A percentile compares a stretch with the other conserved stretches of the same genome.
These are phyloP conservation scores for Rhabdomys pumilio DNA, from an alignment of 2,797 vertebrate species.

Conservation along the genomic window DNA sequence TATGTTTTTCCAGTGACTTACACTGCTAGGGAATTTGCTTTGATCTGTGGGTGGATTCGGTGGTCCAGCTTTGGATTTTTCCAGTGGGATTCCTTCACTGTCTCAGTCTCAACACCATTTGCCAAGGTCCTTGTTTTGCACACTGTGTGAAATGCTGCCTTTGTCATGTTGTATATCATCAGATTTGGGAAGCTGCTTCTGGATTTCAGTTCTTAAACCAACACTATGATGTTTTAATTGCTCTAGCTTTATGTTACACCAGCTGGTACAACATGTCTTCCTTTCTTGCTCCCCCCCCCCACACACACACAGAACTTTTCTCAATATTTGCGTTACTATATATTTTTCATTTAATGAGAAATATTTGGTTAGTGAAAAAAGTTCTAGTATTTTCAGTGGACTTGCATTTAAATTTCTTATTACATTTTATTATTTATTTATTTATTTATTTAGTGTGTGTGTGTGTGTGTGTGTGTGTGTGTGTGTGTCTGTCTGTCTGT, in stretches of 20 bases:
- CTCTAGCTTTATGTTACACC: conserved; percentile 63
- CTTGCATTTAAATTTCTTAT: background rate
- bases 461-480: background rate
- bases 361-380: conserved; percentile 48
- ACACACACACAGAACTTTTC: background rate
- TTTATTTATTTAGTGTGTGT: background rate
- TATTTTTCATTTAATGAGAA: conserved; percentile 49
- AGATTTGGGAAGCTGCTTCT: conserved; percentile 54
- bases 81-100: conserved; percentile 5
- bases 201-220: conserved; percentile 59
- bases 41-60: conserved; percentile 45
- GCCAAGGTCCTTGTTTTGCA: conserved; percentile 2
- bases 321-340: conserved; percentile 28
- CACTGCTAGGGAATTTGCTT: conserved; percentile 41
- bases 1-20: background rate
- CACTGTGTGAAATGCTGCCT: conserved; percentile 6
- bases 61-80: conserved; percentile 44
- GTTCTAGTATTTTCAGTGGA: conserved; percentile 38
- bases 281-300: background rate
- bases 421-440: background rate
- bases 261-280: conserved; percentile 5
- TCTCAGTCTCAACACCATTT: conserved; percentile 56
- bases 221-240: conserved; percentile 57
- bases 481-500: background rate
- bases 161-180: conserved; percentile 18